Percentiles rank a stretch among this genome's conserved stretches.
Evolutionary conservation across 1,140 invertebrate species (phyloP).

Genomic region (Drosophila burlai): DNA sequence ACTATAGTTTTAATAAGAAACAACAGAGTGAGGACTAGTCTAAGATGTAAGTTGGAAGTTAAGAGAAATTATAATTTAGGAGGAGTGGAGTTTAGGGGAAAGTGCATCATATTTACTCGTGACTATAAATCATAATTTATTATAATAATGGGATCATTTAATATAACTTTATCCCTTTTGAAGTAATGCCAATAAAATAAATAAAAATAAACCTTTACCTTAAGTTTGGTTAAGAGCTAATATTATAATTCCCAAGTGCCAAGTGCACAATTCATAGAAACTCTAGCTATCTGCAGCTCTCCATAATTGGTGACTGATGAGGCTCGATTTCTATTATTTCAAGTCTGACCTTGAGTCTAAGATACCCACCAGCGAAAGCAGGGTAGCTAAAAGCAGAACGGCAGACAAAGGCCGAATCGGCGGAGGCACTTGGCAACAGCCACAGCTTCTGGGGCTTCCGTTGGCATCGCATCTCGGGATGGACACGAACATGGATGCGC

Average conservation of each 20-base stretch:
- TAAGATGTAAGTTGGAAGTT: no score
- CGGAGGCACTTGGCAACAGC: slow-evolving; percentile 26
- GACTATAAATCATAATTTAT: no score
- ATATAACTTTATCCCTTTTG: no score
- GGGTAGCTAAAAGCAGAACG: slow-evolving; percentile 13
- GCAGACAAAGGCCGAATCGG: slow-evolving; percentile 28
- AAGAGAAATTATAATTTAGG: background rate
- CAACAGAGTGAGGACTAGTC: background rate
- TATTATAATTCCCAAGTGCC: no score
- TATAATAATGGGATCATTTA: no score
- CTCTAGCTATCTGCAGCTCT: background rate
- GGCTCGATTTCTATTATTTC: no score
- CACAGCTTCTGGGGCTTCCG: slow-evolving; percentile 30
- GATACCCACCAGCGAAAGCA: background rate
- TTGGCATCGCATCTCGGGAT: slow-evolving; percentile 19
- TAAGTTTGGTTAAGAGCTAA: no score
- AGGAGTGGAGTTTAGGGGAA: background rate
- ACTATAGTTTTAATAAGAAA: no score
- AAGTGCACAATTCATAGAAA: no score
- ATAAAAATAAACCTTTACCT: no score
- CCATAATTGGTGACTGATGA: background rate
- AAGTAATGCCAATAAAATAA: no score
- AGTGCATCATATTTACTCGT: no score
- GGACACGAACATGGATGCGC: slow-evolving; percentile 29
- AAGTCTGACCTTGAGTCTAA: background rate